A percentile compares a stretch with the other conserved stretches of the same genome.
These are phyloP conservation scores for Schrankia costaestrigalis DNA, from an alignment of 2,888 invertebrate genomes.

Conservation along the genomic window DNA sequence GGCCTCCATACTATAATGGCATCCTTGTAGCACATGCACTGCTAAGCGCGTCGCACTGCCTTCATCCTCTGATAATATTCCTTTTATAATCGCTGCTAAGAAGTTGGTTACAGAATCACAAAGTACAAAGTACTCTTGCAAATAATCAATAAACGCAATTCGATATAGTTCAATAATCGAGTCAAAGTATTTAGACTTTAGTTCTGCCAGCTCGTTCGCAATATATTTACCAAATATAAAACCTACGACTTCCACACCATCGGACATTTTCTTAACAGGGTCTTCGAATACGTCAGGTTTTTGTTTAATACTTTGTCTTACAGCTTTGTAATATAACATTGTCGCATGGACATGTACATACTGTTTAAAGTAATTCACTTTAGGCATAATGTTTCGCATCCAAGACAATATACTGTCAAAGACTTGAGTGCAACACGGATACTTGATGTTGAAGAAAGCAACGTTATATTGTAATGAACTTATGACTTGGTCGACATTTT, in stretches of 20 bases:
- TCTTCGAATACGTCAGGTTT: slow-evolving; percentile 39
- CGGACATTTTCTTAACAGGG: slow-evolving; percentile 20
- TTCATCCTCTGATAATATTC: slow-evolving; percentile 8
- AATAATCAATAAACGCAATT: slow-evolving; percentile 24
- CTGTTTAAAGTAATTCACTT: slow-evolving; percentile 38
- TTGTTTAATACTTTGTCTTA: slow-evolving; percentile 38
- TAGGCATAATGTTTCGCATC: slow-evolving; percentile 38
- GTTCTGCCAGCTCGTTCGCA: slow-evolving; percentile 37
- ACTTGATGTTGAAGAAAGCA: slow-evolving; percentile 40
- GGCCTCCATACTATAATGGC: neutral
- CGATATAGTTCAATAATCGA: slow-evolving; percentile 43
- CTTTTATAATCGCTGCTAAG: slow-evolving; percentile 6
- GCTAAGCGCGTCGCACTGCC: slow-evolving; percentile 18
- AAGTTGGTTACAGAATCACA: slow-evolving; percentile 6
- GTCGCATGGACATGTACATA: slow-evolving; percentile 47
- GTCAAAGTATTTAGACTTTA: slow-evolving; percentile 40
- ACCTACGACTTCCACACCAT: slow-evolving; percentile 43
- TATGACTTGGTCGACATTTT: slow-evolving; percentile 32
- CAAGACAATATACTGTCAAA: slow-evolving; percentile 40
- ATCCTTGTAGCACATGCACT: slow-evolving; percentile 5
- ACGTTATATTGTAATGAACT: slow-evolving; percentile 38
- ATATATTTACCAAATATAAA: slow-evolving; percentile 43
- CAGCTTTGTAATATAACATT: slow-evolving; percentile 49
- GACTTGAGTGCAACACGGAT: slow-evolving; percentile 37
- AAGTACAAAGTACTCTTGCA: slow-evolving; percentile 10